Evolutionary conservation across 2,113 vertebrate species (phyloP), one percentile per base, ranked within the genome.

Genomic region (Phylloscopus trochilus): DNA sequence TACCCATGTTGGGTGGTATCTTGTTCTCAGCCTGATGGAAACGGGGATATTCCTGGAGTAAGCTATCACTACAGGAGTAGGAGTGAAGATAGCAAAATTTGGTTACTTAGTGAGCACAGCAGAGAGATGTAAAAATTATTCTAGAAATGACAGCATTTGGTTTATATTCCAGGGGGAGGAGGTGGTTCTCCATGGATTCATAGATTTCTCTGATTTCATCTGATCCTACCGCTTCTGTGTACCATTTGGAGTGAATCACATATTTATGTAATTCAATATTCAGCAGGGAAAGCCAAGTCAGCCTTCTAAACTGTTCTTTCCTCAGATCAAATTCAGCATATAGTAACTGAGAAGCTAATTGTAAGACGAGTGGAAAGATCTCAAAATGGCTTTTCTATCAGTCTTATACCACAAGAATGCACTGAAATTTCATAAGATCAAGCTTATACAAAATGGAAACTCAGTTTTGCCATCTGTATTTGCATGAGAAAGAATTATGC

Each of bases 251-350:
- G 47, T 97, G 96, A 96, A 96, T 97, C 94, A 95, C 49, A 13
- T 94, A 85, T 94, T 96, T 97, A 95, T 83, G 87, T 96, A 95
- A 97, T 83, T 52, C 92, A 90, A 81, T 93, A 80, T 94, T 95
- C 92, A 76, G 72, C 4, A 93, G 91, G 92, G 88, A 92, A 95
- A 95, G 92, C 83, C 87, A 93, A 93, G 88, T 91, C 94, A 96
- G 92, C 83, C 91, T 95, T 89, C 93, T 91, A 95, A 96, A 74
- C 70, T 81, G 89, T 93, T 96, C 83, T 78, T 90, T 73, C 94
- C 89, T 93, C 95, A 92, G 86, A 95, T 92, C 73, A 94, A 83
- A 96, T 92, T 53, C 80, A 89, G 78, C 78, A 56, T 44, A 44
- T 80, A 95, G 92, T 82, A 94, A 85, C 83, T 35, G 84, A 90